Evolutionary conservation across 2,797 vertebrate species (phyloP).

Genomic region (Spondyliosoma cantharus): DNA sequence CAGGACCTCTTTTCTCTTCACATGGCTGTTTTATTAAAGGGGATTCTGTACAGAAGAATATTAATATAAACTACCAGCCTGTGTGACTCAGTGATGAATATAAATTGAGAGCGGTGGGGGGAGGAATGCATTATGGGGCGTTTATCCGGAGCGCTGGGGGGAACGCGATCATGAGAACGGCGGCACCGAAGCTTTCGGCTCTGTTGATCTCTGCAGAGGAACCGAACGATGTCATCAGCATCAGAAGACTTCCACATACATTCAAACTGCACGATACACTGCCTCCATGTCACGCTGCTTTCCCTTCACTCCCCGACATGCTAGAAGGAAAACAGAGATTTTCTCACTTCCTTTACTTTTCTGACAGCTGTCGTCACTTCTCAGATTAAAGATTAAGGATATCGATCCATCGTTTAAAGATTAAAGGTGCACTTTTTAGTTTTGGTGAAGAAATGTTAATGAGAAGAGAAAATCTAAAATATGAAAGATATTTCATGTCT

Average conservation of each 20-base stretch:
- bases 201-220: constrained; percentile 29
- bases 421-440: too few relatives aligned
- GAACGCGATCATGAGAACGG: constrained; percentile 43
- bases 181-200: constrained; percentile 19
- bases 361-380: neutral
- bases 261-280: too few relatives aligned
- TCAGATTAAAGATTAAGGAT: neutral
- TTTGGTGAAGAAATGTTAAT: too few relatives aligned
- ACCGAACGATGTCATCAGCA: constrained; percentile 12
- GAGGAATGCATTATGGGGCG: constrained; percentile 54
- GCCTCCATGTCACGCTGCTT: neutral
- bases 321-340: neutral
- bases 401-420: neutral
- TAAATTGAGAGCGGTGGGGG: constrained; percentile 58
- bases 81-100: constrained; percentile 66
- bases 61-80: constrained; percentile 70
- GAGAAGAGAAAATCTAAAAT: too few relatives aligned
- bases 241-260: constrained; percentile 10
- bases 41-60: constrained; percentile 66
- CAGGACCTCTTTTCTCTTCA: constrained; percentile 55
- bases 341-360: neutral
- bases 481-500: too few relatives aligned
- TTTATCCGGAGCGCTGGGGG: constrained; percentile 50
- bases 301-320: neutral
- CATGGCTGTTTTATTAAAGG: constrained; percentile 72